A percentile compares a stretch with the other conserved stretches of the same genome.
Evolutionary conservation across 2,888 invertebrate genomes (phyloP).

Genomic region (Colletes collaris): DNA sequence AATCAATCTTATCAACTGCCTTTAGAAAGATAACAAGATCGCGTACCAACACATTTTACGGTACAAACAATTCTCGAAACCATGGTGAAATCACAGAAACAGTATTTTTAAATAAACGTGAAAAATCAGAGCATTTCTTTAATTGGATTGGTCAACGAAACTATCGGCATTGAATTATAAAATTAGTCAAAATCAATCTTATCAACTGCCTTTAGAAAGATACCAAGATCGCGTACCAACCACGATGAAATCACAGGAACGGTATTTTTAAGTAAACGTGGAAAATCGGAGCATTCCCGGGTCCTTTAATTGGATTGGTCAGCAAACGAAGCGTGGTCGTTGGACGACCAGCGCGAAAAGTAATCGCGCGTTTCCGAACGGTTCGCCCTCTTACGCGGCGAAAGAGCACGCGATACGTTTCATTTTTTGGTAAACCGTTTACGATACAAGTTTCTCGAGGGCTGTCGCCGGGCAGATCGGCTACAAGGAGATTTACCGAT

Average conservation of each 20-base stretch:
- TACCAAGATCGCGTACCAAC: too few relatives aligned
- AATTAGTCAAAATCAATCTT: background rate
- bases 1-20: background rate
- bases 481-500: conserved; percentile 29
- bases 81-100: too few relatives aligned
- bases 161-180: background rate
- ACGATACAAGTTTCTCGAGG: background rate
- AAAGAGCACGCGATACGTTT: conserved; percentile 1
- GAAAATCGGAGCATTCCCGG: background rate
- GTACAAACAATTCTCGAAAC: too few relatives aligned
- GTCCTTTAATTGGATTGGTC: background rate
- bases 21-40: too few relatives aligned
- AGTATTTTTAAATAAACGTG: too few relatives aligned
- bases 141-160: too few relatives aligned
- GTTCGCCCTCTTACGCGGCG: background rate
- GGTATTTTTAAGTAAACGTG: too few relatives aligned
- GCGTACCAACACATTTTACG: too few relatives aligned
- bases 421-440: background rate
- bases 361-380: background rate
- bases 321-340: background rate
- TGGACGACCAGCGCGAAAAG: background rate
- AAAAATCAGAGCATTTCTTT: too few relatives aligned
- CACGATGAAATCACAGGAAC: too few relatives aligned
- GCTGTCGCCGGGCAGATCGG: conserved; percentile 17
- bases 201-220: too few relatives aligned